phyloP scores from a whole-genome alignment of 2,113 vertebrate genomes.

The Engystomops pustulosus region DNA sequence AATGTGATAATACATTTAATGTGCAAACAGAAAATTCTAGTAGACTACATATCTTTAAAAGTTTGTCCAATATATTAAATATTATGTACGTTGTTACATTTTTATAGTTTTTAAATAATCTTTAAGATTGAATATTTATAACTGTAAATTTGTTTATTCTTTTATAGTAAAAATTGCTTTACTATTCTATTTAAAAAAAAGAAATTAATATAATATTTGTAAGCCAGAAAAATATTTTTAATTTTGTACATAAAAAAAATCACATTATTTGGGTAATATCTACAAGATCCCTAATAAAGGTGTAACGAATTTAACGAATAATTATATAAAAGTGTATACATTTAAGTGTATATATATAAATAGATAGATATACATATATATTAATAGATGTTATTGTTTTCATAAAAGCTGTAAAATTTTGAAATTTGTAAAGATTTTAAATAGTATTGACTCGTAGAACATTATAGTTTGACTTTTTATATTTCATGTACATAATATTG shows the following conservation, averaged over 20 bases:
- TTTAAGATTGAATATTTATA: not conserved
- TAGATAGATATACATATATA: not conserved
- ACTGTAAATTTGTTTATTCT: not conserved
- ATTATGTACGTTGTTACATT: not conserved
- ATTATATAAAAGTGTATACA: not conserved
- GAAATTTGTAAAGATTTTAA: not conserved
- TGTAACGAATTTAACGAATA: too few relatives aligned
- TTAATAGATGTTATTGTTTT: too few relatives aligned
- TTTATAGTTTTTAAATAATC: not conserved
- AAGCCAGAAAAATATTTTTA: not conserved
- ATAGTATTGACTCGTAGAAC: rapidly evolving
- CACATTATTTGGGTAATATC: not conserved
- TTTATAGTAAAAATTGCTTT: not conserved
- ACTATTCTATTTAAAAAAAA: not conserved
- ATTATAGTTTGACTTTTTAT: not conserved
- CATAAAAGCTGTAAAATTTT: not conserved
- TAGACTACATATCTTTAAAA: too few relatives aligned
- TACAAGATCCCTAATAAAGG: not conserved
- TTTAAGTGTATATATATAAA: not conserved
- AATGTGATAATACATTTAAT: too few relatives aligned
- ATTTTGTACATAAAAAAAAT: not conserved
- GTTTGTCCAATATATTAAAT: not conserved
- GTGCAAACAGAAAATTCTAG: too few relatives aligned
- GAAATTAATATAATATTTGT: too few relatives aligned
- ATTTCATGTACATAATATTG: not conserved